A percentile compares a stretch with the other conserved stretches of the same genome.
Evolutionary conservation across 2,797 vertebrate species (phyloP).

Genomic region (Enoplosus armatus): DNA sequence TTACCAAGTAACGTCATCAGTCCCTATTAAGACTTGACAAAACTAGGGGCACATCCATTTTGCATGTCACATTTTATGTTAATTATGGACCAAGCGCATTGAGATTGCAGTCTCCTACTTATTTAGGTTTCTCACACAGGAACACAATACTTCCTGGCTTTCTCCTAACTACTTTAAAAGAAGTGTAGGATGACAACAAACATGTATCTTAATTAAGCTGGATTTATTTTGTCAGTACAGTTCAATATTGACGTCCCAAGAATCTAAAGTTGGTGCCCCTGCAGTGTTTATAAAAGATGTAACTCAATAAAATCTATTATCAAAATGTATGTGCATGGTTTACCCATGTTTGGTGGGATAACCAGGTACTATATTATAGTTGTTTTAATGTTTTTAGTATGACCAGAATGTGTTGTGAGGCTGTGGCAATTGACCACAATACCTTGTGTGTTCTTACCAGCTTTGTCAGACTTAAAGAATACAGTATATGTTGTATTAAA

Average conservation of each 20-base stretch:
- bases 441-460: constrained; percentile 55
- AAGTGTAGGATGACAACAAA: constrained; percentile 21
- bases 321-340: constrained; percentile 34
- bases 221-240: constrained; percentile 20
- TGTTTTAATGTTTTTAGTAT: constrained; percentile 57
- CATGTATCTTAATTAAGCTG: constrained; percentile 25
- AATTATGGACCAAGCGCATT: constrained; percentile 43
- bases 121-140: constrained; percentile 23
- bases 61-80: constrained; percentile 51
- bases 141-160: constrained; percentile 31
- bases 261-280: constrained; percentile 10
- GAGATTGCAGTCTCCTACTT: neutral
- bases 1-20: constrained; percentile 79
- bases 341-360: constrained; percentile 38
- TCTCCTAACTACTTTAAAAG: constrained; percentile 24
- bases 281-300: constrained; percentile 18
- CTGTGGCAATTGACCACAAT: constrained; percentile 37
- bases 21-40: constrained; percentile 78
- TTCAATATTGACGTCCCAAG: neutral
- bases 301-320: constrained; percentile 27
- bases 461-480: constrained; percentile 60
- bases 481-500: constrained; percentile 75
- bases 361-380: constrained; percentile 43
- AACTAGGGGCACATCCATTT: constrained; percentile 13
- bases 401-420: constrained; percentile 60